Conservation (phyloP, 2,888 invertebrate genomes). For the Xestia rhomboidea region DNA sequence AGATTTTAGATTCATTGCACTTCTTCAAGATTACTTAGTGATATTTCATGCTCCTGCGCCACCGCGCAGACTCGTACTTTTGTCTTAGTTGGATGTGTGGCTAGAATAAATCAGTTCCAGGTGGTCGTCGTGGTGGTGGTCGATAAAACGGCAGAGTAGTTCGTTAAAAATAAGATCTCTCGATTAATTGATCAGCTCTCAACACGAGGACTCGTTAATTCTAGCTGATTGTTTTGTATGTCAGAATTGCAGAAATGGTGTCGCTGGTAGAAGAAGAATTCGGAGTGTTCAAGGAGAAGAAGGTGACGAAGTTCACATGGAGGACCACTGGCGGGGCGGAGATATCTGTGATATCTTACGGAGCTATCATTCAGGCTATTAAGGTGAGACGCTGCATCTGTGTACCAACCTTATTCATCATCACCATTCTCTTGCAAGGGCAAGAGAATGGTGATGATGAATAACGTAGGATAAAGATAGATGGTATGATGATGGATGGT, state of each 20-base stretch:
- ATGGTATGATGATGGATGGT: too few relatives aligned
- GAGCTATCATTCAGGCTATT: conserved; percentile 95
- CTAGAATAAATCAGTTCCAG: background rate
- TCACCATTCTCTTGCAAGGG: too few relatives aligned
- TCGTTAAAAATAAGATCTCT: background rate
- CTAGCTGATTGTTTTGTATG: background rate
- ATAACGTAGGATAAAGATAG: too few relatives aligned
- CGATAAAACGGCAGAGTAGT: background rate
- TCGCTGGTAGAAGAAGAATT: conserved; percentile 77
- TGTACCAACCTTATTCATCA: background rate
- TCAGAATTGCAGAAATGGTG: conserved; percentile 76
- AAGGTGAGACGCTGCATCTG: conserved; percentile 77
- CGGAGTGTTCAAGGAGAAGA: conserved; percentile 74
- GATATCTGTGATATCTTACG: conserved; percentile 93
- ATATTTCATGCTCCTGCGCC: background rate
- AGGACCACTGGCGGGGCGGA: conserved; percentile 90
- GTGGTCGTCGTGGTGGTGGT: background rate
- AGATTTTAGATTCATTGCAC: too few relatives aligned
- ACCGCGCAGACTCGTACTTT: background rate
- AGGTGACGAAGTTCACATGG: conserved; percentile 92
- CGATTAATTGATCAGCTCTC: too few relatives aligned
- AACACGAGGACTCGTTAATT: background rate
- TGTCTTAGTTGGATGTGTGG: background rate
- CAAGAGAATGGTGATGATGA: too few relatives aligned
- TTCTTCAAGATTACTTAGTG: background rate